Base-by-base conservation (phyloP, 2,113 vertebrate genomes). In the Tursiops truncatus region DNA sequence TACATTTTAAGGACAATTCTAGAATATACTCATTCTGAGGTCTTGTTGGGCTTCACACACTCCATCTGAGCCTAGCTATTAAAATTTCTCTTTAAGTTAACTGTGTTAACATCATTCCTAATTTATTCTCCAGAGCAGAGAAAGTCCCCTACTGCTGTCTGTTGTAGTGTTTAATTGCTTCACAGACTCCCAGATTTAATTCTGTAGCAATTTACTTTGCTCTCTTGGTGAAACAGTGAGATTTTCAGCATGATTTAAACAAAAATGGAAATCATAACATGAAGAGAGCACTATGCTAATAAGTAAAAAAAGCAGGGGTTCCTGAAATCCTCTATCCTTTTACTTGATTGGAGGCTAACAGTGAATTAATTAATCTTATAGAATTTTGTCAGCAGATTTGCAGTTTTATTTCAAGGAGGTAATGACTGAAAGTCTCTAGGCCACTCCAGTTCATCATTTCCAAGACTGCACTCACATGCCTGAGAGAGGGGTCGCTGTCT, bases 131-230 rank as follows among this genome's bases (percentile, higher is more conserved):
- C 67, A 58, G 92, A 96, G 76, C 25, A 50, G 1, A 95, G 77
- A 65, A 15, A 74, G 53, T 96, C 84, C 88, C 92, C 12, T 33
- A 74, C 21, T 83, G 17, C 87, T 91, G 65, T 92, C 92, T 97
- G 58, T 70, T 97, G 97, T 88, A 94, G 68, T 91, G 5, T 87
- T 95, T 97, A 97, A 98, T 97, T 96, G 87, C 63, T 96, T 92
- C 92, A 96, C 41, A 81, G 44, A 44, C 8, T 95, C 50, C 74
- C 38, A 89, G 20, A 96, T 92, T 94, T 70, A 95, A 94, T 94
- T 96, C 58, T 87, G 26, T 71, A 92, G 53, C 68, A 92, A 90
- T 92, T 95, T 97, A 93, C 82, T 91, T 95, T 93, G n/a, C 41
- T 97, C 47, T 87, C 71, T 41, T 84, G 56, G 41, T 86, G 70